Conservation (phyloP, 2,113 vertebrate genomes). For the Istiophorus platypterus region DNA sequence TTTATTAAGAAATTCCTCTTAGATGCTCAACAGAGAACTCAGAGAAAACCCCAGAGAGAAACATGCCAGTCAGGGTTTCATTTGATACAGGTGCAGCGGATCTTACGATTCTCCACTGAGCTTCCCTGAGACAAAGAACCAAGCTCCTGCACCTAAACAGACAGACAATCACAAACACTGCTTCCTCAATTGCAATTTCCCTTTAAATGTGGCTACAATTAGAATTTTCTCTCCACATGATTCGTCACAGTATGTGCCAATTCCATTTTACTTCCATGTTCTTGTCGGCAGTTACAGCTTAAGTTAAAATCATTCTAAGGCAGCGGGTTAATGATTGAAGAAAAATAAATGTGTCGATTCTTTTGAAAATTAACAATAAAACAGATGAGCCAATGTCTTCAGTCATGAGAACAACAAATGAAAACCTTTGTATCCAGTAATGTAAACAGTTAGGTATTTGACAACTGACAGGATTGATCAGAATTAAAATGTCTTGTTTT, state of each 20-base stretch:
- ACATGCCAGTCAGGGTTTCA: slow-evolving; percentile 16
- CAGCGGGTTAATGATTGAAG: neutral
- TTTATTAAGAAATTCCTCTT: slow-evolving; percentile 48
- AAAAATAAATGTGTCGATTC: neutral
- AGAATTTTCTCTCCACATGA: neutral
- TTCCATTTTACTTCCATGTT: slow-evolving; percentile 10
- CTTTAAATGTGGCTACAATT: slow-evolving; percentile 25
- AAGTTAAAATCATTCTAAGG: neutral
- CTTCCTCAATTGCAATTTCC: slow-evolving; percentile 17
- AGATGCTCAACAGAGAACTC: neutral
- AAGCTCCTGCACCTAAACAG: slow-evolving; percentile 3
- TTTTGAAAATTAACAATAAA: neutral
- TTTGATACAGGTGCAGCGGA: slow-evolving; percentile 13
- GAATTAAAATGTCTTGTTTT: neutral
- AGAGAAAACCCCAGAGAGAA: too few species aligned
- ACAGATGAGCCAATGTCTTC: neutral
- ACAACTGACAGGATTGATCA: neutral
- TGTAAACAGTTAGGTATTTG: neutral
- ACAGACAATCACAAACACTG: neutral
- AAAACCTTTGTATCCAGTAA: neutral
- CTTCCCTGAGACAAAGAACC: slow-evolving; percentile 65
- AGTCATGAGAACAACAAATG: neutral
- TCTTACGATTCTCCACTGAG: slow-evolving; percentile 5
- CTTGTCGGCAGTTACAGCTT: slow-evolving; percentile 35
- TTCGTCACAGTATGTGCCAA: neutral